phyloP scores from a whole-genome alignment of 2,113 vertebrate species.

The Coptodon bakossiorum region DNA sequence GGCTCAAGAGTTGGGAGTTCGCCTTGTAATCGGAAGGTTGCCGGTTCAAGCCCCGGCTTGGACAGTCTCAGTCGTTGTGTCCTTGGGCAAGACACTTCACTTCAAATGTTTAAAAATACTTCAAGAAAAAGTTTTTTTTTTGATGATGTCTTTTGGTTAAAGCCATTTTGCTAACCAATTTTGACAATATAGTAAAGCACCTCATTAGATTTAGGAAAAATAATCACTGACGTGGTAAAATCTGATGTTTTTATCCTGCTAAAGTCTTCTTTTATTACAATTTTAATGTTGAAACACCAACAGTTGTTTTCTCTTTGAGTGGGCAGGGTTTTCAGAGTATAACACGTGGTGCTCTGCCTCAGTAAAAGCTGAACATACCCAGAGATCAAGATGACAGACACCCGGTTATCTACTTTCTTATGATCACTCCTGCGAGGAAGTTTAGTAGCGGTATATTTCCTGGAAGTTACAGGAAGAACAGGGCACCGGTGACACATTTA shows the following conservation, averaged over 20 bases:
- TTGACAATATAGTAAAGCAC: not conserved
- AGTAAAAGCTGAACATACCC: not conserved
- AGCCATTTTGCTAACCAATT: not conserved
- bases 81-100: too few relatives aligned
- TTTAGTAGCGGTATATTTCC: not conserved
- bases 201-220: not conserved
- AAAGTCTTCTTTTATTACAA: not conserved
- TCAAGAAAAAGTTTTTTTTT: not conserved
- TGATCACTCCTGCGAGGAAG: not conserved
- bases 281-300: not conserved
- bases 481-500: not conserved
- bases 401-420: not conserved
- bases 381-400: not conserved
- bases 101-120: not conserved
- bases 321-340: not conserved
- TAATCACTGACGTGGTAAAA: not conserved
- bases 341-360: not conserved
- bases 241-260: not conserved
- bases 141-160: not conserved
- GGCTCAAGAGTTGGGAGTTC: too few relatives aligned
- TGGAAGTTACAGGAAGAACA: not conserved
- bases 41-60: too few relatives aligned
- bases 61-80: too few relatives aligned
- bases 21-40: too few relatives aligned
- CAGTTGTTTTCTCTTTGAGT: not conserved